A percentile compares a stretch with the other conserved stretches of the same genome.
phyloP scores from a whole-genome alignment of 2,888 invertebrate genomes.

The Sminthurides aquaticus region DNA sequence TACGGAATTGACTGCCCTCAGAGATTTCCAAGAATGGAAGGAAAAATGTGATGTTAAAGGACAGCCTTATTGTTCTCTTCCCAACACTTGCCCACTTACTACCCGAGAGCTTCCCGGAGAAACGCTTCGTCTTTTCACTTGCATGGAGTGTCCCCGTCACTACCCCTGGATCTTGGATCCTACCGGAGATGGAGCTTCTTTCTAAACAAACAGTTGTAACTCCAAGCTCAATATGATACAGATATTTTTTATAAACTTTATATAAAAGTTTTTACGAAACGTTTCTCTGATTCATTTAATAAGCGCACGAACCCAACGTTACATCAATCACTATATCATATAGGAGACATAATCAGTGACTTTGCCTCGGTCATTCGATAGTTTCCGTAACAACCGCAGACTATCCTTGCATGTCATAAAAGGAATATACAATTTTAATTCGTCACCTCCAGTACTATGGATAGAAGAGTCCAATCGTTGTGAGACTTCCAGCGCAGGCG shows the following conservation, averaged over 20 bases:
- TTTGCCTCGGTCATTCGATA: no score
- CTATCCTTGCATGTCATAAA: no score
- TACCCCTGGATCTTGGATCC: conserved; percentile 93
- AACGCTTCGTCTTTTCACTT: conserved; percentile 83
- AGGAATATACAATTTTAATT: no score
- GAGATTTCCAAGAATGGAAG: conserved; percentile 92
- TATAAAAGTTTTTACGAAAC: no score
- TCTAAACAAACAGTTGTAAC: conserved; percentile 10
- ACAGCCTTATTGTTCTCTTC: conserved; percentile 83
- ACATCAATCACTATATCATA: no score
- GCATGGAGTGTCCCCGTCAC: conserved; percentile 92
- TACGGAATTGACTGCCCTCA: conserved; percentile 72
- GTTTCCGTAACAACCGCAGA: no score
- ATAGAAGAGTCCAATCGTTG: no score
- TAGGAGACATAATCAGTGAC: no score
- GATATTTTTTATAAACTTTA: neutral
- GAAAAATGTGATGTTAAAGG: conserved; percentile 91
- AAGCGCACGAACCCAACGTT: no score
- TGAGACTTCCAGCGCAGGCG: no score
- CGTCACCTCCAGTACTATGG: no score
- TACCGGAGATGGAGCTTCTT: conserved; percentile 69
- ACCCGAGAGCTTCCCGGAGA: conserved; percentile 87
- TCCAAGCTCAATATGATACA: neutral
- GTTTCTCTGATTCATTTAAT: no score
- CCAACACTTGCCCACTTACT: conserved; percentile 81